Evolutionary conservation across 2,797 vertebrate genomes (phyloP), one percentile per base, ranked within the genome.

Genomic region (Alcedo atthis): DNA sequence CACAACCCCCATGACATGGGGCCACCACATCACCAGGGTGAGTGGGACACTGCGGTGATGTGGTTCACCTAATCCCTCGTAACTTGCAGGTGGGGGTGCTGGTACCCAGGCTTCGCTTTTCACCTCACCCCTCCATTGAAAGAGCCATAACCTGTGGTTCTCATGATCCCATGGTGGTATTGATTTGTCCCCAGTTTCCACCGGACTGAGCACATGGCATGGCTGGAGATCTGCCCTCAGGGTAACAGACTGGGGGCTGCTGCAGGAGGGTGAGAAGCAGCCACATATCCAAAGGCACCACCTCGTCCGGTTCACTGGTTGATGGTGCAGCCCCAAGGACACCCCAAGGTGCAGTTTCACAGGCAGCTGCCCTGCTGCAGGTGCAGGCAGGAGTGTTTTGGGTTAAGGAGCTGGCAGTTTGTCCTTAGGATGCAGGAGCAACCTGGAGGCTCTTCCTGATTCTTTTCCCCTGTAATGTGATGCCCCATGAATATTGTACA

Each of bases 21-120:
- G 28, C 54, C 42, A 15, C 14, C n/a, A 17, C 53, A 12, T 33
- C 48, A 20, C 35, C 0, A 2, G n/a, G 28, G n/a, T 0, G 1
- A 51, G 54, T 1, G 1, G 20, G 49, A 22, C 3, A 8, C 30
- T 3, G 32, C 4, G 17, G 13, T 6, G 24, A 40, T 22, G 25
- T 33, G 25, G n/a, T 51, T 67, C 48, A 55, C 59, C 59, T n/a
- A 25, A 24, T 33, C 12, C 35, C 10, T 6, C 2, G n/a, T 33
- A 49, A 32, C 9, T 26, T 55, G 19, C 33, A 49, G 48, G 14
- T 40, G 21, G n/a, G 24, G 35, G 55, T 62, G 35, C 16, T 30
- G 19, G 17, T 30, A n/a, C 35, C 28, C 3, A 8, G 7, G 13
- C 8, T 16, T 42, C 2, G 1, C 45, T 64, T 58, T 58, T 58